phyloP scores from a whole-genome alignment of 1,140 invertebrate genomes.

The Drosophila guanche region DNA sequence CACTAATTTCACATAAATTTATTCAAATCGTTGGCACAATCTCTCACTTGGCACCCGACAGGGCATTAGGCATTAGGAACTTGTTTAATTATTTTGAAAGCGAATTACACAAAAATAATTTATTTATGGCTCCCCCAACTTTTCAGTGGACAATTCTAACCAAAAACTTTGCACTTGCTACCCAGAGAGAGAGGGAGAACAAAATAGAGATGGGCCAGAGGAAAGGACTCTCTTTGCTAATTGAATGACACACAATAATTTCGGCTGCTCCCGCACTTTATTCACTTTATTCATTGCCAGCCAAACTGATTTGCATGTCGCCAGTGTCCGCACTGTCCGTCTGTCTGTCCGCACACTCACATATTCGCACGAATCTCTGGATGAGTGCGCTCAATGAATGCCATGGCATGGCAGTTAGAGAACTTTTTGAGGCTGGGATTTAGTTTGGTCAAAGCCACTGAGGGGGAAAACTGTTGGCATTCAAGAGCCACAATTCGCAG shows the following conservation, averaged over 20 bases:
- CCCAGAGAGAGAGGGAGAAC: too few relatives aligned
- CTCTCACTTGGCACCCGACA: constrained; percentile 25
- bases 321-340: constrained; percentile 14
- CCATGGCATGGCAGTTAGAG: constrained; percentile 12
- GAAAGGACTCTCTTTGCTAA: constrained; percentile 32
- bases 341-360: constrained; percentile 3
- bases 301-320: constrained; percentile 67
- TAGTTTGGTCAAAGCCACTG: constrained; percentile 13
- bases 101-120: constrained; percentile 44
- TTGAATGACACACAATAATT: constrained; percentile 72
- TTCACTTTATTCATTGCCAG: constrained; percentile 64
- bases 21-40: constrained; percentile 48
- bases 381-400: constrained; percentile 20
- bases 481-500: constrained; percentile 5
- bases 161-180: constrained; percentile 33
- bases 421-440: constrained; percentile 17
- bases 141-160: constrained; percentile 3
- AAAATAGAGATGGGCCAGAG: not conserved
- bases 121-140: constrained; percentile 29
- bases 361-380: constrained; percentile 37
- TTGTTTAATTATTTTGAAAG: constrained; percentile 44
- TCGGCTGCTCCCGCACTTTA: constrained; percentile 42
- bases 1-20: constrained; percentile 41
- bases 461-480: not conserved
- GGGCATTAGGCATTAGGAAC: constrained; percentile 35